Percentiles rank a stretch among this genome's conserved stretches.
phyloP scores from a whole-genome alignment of 2,113 vertebrate species.

The Leucopsar rothschildi region DNA sequence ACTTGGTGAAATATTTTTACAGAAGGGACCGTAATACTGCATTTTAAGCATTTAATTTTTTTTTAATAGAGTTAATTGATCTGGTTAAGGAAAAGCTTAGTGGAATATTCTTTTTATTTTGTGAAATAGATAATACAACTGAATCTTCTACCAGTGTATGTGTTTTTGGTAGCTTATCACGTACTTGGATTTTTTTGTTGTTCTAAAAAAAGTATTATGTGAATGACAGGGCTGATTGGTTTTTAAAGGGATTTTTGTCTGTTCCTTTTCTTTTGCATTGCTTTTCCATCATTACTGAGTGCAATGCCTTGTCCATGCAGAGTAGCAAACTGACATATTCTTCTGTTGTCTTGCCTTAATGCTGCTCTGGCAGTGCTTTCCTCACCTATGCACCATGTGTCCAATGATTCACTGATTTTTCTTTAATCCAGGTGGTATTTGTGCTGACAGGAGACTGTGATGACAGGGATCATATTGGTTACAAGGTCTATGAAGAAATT shows the following conservation, averaged over 20 bases:
- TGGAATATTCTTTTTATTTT: background rate
- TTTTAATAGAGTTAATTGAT: background rate
- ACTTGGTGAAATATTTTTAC: background rate
- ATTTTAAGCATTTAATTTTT: background rate
- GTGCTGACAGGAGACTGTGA: slow-evolving; percentile 98
- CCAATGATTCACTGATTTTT: background rate
- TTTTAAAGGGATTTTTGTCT: background rate
- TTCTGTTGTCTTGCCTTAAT: background rate
- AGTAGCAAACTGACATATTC: background rate
- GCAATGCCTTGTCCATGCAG: background rate
- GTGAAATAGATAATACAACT: background rate
- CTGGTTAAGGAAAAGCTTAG: background rate
- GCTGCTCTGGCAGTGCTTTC: background rate
- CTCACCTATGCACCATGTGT: background rate
- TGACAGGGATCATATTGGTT: slow-evolving; percentile 90
- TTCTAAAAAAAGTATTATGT: background rate
- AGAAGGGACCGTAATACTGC: background rate
- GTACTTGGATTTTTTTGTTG: background rate
- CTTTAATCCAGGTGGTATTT: slow-evolving; percentile 87
- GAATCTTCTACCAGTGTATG: background rate
- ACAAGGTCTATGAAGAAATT: slow-evolving; percentile 97
- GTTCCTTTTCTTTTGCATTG: background rate
- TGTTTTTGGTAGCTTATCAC: background rate
- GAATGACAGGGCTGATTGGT: background rate
- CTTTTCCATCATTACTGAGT: background rate